Evolutionary conservation across 1,140 invertebrate species (phyloP).

Genomic region (Leptoteleia sp.): DNA sequence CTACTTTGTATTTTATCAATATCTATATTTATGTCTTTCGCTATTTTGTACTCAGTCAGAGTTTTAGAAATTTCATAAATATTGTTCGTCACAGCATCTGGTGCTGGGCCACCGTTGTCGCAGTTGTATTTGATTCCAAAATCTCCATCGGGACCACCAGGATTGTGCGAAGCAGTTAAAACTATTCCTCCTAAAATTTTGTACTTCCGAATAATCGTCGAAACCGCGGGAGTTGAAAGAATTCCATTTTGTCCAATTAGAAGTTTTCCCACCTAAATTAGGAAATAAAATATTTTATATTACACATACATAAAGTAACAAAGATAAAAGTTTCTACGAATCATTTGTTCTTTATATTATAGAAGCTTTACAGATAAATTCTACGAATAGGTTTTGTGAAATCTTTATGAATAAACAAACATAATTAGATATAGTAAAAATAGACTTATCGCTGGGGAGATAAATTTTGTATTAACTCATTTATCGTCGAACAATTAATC

Average conservation of each 20-base stretch:
- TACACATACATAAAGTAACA: too few relatives aligned
- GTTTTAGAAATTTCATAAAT: slow-evolving; percentile 92
- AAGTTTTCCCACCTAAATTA: slow-evolving; percentile 88
- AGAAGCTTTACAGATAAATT: too few relatives aligned
- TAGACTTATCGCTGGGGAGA: slow-evolving; percentile 24
- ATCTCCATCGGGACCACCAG: slow-evolving; percentile 97
- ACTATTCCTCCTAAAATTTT: slow-evolving; percentile 95
- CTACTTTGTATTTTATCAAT: slow-evolving; percentile 84
- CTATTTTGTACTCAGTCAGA: slow-evolving; percentile 91
- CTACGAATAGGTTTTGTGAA: too few relatives aligned
- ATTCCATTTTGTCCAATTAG: slow-evolving; percentile 96
- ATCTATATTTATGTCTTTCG: slow-evolving; percentile 88
- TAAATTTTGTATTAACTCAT: slow-evolving; percentile 12
- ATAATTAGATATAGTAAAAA: slow-evolving; percentile 5
- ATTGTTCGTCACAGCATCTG: slow-evolving; percentile 93
- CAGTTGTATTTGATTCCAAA: slow-evolving; percentile 99
- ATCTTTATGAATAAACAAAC: slow-evolving; percentile 2
- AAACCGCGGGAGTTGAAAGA: slow-evolving; percentile 97
- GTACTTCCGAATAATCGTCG: slow-evolving; percentile 94
- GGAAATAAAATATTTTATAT: neutral
- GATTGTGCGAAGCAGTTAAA: slow-evolving; percentile 99
- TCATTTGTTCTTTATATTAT: too few relatives aligned
- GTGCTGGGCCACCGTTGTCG: slow-evolving; percentile 97
- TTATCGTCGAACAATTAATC: too few relatives aligned
- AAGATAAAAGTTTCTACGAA: too few relatives aligned